Base-by-base conservation (phyloP, 1,140 invertebrate genomes). In the Macrocentrus cingulum region DNA sequence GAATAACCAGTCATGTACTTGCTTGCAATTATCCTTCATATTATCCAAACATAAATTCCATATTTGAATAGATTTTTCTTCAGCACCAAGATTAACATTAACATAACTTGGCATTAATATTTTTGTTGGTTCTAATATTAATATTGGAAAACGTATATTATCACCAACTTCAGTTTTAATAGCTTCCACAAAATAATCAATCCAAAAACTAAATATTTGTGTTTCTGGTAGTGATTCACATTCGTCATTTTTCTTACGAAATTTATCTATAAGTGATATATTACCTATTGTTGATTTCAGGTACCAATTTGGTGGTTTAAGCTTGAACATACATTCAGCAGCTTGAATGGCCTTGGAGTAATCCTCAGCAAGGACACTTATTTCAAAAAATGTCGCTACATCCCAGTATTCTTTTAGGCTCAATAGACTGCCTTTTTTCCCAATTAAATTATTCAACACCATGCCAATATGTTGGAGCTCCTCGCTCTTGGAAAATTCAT, bases 341-440 rank as follows among this genome's bases (percentile, higher is more conserved):
- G 97, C 97, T 81, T 98, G 94, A 66, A 96, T 91, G 4, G 97
- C 97, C 80, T 99, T 99, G 2, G 88, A 83, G 80, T 98, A 99
- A 77, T 99, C 94, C 78, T 98, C 93, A 11, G 96, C 96, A 11
- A 99, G 80, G 1, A 99, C 97, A 52, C 93, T 95, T 54, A 99
- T 98, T 80, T 99, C 98, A 80, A 99, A 99, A 80, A 98, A 99
- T 1, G 97, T 99, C 0, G 98, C 98, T 5, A 99, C 95, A 80
- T 98, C 96, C 98, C 98, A 99, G 72, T 99, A 99, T 70, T 99
- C 97, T 66, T 91, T 91, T 1, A 99, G 79, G 15, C 91, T 93
- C 0, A 88, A 88, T 13, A 99, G 76, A 72, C 92, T 96, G 16
- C 97, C 97, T 78, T 99, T 99, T 71, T 96, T 94, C 0, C 98